These are phyloP conservation scores for Lepilemur ruficaudatus DNA, from an alignment of 2,797 vertebrate species.

Conservation along the genomic window DNA sequence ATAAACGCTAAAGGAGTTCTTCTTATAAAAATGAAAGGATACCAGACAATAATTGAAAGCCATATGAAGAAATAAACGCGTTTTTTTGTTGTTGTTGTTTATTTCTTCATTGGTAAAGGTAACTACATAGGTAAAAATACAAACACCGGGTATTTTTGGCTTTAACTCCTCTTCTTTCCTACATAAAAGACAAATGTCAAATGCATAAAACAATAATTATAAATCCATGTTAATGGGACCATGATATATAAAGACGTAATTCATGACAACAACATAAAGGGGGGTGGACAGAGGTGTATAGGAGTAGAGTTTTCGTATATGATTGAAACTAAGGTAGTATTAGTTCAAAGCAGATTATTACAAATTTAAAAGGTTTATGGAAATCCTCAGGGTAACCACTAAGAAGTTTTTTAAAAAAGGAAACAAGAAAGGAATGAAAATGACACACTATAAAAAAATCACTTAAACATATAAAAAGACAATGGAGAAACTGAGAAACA, in stretches of 20 bases:
- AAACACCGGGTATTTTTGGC: neutral
- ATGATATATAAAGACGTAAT: neutral
- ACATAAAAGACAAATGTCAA: neutral
- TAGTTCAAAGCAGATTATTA: conserved; percentile 9
- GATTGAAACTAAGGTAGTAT: neutral
- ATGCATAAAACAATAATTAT: neutral
- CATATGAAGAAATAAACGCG: neutral
- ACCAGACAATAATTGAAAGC: neutral
- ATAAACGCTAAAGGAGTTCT: neutral
- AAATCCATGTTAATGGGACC: neutral
- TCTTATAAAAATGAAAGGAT: neutral
- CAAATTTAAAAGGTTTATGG: neutral
- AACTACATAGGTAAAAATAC: neutral
- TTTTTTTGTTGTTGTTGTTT: too few relatives aligned
- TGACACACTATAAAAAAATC: neutral
- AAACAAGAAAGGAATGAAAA: neutral
- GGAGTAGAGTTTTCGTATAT: neutral
- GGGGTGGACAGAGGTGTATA: neutral
- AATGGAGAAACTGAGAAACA: neutral
- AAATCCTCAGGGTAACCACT: neutral
- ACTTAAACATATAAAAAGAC: neutral
- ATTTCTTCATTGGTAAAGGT: neutral
- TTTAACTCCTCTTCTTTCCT: neutral
- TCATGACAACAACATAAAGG: neutral
- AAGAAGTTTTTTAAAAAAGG: neutral